A percentile compares a stretch with the other conserved stretches of the same genome.
phyloP scores from a whole-genome alignment of 2,797 vertebrate genomes.

The Epinephelus malabaricus region DNA sequence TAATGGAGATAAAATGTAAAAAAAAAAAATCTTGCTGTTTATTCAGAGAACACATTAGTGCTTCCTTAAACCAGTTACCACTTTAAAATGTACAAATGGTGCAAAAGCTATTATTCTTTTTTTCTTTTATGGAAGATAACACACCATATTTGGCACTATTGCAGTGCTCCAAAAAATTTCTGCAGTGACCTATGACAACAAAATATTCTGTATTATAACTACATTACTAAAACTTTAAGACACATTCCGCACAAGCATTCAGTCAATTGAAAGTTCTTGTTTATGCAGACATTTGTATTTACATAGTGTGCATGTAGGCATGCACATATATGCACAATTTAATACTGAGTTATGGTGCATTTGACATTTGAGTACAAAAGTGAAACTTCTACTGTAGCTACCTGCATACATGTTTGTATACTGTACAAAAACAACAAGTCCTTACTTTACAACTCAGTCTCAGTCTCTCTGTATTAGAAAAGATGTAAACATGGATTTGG shows the following conservation, averaged over 20 bases:
- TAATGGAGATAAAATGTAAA: conserved; percentile 72
- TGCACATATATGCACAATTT: conserved; percentile 83
- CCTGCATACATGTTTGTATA: conserved; percentile 85
- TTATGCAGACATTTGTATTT: conserved; percentile 83
- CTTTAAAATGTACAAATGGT: conserved; percentile 76
- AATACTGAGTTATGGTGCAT: conserved; percentile 87
- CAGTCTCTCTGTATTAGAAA: conserved; percentile 78
- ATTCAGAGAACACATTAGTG: conserved; percentile 86
- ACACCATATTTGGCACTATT: conserved; percentile 81
- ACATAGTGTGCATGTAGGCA: conserved; percentile 80
- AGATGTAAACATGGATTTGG: conserved; percentile 81
- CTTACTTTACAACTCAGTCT: conserved; percentile 76
- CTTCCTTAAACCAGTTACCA: conserved; percentile 80
- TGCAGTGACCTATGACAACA: conserved; percentile 80
- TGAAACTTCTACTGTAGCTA: conserved; percentile 82
- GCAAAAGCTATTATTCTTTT: conserved; percentile 69
- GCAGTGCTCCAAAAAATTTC: conserved; percentile 69
- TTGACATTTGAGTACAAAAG: conserved; percentile 88
- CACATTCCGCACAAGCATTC: conserved; percentile 84
- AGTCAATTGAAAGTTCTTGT: conserved; percentile 82
- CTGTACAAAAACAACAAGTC: conserved; percentile 85
- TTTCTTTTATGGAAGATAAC: conserved; percentile 74
- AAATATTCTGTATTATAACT: conserved; percentile 80
- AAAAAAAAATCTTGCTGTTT: conserved; percentile 76
- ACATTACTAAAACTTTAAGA: conserved; percentile 83